Evolutionary conservation across 2,888 invertebrate genomes (phyloP).

Genomic region (Eurytoma adleriae): DNA sequence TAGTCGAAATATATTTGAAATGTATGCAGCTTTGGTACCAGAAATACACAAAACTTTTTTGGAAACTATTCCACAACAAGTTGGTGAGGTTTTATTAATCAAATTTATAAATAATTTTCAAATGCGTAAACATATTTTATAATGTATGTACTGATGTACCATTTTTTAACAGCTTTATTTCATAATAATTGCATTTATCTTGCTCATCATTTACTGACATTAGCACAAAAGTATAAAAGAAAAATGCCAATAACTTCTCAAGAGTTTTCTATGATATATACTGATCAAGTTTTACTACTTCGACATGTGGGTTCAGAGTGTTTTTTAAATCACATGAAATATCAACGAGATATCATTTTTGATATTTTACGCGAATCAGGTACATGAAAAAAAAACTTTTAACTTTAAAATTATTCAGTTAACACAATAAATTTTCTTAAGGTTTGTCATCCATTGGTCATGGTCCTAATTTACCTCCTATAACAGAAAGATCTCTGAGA

Average conservation of each 20-base stretch:
- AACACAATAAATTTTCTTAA: constrained; percentile 62
- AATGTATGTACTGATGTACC: background rate
- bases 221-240: constrained; percentile 83
- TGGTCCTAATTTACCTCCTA: constrained; percentile 79
- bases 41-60: constrained; percentile 88
- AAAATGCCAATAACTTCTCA: constrained; percentile 79
- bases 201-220: constrained; percentile 83
- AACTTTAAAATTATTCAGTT: constrained; percentile 1
- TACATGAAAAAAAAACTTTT: constrained; percentile 65
- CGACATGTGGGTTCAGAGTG: constrained; percentile 83
- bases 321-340: constrained; percentile 85
- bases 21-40: constrained; percentile 87
- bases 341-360: constrained; percentile 86
- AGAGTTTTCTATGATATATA: constrained; percentile 81
- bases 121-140: background rate
- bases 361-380: constrained; percentile 87
- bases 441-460: constrained; percentile 75
- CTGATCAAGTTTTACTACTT: constrained; percentile 83
- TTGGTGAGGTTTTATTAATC: constrained; percentile 78
- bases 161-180: constrained; percentile 82
- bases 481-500: constrained; percentile 84
- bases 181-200: constrained; percentile 96
- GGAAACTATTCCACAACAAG: constrained; percentile 91
- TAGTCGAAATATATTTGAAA: constrained; percentile 84
- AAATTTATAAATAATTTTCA: background rate